phyloP scores from a whole-genome alignment of 2,113 vertebrate species.

The Stegostoma tigrinum region DNA sequence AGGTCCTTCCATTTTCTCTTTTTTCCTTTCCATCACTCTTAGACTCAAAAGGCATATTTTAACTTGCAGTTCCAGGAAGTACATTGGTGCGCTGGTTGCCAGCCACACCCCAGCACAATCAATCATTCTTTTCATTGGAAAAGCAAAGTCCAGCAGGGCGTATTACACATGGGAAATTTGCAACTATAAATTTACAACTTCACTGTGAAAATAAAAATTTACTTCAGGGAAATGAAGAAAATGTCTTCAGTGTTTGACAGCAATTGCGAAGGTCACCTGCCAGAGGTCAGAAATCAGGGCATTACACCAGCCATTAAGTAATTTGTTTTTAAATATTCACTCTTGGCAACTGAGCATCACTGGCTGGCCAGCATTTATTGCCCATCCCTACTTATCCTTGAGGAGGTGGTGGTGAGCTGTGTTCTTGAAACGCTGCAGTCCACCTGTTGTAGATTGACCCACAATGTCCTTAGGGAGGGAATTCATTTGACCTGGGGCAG shows the following conservation, averaged over 20 bases:
- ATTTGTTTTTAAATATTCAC: not conserved
- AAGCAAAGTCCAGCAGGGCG: not conserved
- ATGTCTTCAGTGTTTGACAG: not conserved
- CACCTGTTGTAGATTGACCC: too few relatives aligned
- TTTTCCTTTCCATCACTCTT: not conserved
- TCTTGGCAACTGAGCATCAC: too few relatives aligned
- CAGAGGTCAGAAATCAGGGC: not conserved
- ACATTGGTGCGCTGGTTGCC: not conserved
- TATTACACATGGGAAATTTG: not conserved
- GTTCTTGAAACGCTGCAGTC: too few relatives aligned
- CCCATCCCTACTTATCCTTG: too few relatives aligned
- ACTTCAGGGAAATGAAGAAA: not conserved
- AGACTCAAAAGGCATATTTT: not conserved
- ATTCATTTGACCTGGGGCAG: too few relatives aligned
- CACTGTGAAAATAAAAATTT: not conserved
- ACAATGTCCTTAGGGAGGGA: too few relatives aligned
- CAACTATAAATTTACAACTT: not conserved
- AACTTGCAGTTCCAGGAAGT: not conserved
- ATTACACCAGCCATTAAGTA: not conserved
- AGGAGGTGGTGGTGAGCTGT: too few relatives aligned
- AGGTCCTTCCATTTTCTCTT: not conserved
- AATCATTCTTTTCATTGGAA: not conserved
- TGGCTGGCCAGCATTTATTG: too few relatives aligned
- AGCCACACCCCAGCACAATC: not conserved
- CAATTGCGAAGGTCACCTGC: not conserved